Evolutionary conservation across 2,113 vertebrate species (phyloP).

Genomic region (Theropithecus gelada): DNA sequence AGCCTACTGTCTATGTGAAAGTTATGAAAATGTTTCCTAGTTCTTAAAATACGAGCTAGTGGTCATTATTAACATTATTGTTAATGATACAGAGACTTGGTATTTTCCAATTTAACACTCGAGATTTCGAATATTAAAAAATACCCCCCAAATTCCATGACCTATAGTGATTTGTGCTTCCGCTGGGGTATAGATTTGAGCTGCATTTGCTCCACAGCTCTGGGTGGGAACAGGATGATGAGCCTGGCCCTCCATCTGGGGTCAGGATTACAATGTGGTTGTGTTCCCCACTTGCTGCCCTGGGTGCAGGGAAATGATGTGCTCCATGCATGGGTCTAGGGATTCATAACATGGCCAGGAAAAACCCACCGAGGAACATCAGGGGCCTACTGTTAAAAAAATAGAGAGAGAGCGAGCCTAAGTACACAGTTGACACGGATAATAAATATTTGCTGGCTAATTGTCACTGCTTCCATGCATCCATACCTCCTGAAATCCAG

Average conservation of each 20-base stretch:
- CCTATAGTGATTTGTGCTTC: not conserved
- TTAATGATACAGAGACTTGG: not conserved
- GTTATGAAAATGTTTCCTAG: not conserved
- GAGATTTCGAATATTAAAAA: slow-evolving; percentile 32
- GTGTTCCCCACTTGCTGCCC: not conserved
- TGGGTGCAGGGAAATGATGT: not conserved
- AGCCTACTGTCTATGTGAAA: not conserved
- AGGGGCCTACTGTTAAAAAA: not conserved
- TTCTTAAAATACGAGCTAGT: not conserved
- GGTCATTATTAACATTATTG: not conserved
- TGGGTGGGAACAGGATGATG: no score
- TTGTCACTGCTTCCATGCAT: not conserved
- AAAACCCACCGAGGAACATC: not conserved
- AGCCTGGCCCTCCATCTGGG: not conserved
- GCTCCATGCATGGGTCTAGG: not conserved
- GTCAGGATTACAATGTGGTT: not conserved
- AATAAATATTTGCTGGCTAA: not conserved
- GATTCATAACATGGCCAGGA: not conserved
- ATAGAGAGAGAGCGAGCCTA: not conserved
- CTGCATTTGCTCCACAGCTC: not conserved
- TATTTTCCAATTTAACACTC: not conserved
- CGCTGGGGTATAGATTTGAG: not conserved
- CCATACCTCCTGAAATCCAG: not conserved
- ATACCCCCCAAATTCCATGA: not conserved
- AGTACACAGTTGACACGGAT: not conserved